These are phyloP conservation scores for Aurelia sp. DNA, from an alignment of 30 jellyfish, hydroid and myxozoan genomes.

Conservation along the genomic window DNA sequence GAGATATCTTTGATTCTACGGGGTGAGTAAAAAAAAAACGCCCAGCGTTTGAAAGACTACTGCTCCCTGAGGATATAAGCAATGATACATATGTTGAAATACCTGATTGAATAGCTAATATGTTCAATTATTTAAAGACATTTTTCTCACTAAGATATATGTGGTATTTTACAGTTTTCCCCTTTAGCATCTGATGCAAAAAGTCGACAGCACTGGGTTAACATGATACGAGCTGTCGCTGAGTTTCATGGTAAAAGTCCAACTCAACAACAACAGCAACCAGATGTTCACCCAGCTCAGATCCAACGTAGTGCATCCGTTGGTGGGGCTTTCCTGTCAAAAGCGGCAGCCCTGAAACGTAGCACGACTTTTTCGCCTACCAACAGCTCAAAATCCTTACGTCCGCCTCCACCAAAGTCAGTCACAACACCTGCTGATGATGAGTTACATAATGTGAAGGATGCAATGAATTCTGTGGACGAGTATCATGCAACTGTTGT, in stretches of 20 bases:
- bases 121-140: no score
- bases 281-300: slow-evolving; percentile 13
- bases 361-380: slow-evolving; percentile 38
- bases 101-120: no score
- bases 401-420: slow-evolving; percentile 40
- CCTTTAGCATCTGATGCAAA: slow-evolving; percentile 87
- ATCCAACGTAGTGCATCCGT: slow-evolving; percentile 48
- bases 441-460: slow-evolving; percentile 88
- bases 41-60: no score
- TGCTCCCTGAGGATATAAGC: no score
- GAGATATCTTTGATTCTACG: no score
- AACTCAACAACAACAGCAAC: slow-evolving; percentile 21
- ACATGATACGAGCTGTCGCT: slow-evolving; percentile 96
- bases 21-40: no score
- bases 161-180: not conserved
- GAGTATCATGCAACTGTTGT: slow-evolving; percentile 94
- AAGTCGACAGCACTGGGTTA: slow-evolving; percentile 97
- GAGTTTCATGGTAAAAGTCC: slow-evolving; percentile 81
- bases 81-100: no score
- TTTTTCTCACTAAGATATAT: no score
- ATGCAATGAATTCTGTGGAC: slow-evolving; percentile 93
- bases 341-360: slow-evolving; percentile 35
- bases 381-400: not conserved
- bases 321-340: slow-evolving; percentile 34
- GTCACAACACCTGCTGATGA: slow-evolving; percentile 79